Evolutionary conservation across 2,113 vertebrate genomes (phyloP), one percentile per base, ranked within the genome.

Genomic region (Actinemys pallida): DNA sequence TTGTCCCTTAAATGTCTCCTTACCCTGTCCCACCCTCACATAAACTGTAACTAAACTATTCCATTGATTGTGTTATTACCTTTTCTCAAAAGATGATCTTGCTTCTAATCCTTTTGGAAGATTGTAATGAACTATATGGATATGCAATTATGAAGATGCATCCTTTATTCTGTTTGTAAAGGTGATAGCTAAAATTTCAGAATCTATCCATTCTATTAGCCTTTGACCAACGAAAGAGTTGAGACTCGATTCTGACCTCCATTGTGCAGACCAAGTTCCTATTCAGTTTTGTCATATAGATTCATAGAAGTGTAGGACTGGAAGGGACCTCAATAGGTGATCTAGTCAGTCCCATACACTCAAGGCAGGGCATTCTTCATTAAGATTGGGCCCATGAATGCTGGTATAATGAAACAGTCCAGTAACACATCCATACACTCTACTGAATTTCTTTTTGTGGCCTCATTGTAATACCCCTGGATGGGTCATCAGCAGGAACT

Each of bases 391-490:
- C 5, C 47, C 50, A 42, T 12, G 49, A 53, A 39, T 24, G 65
- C n/a, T 11, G 76, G 11, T 6, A 84, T 6, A 59, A 49, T 10
- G 84, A 5, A 79, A 52, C 24, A 45, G 72, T 25, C 72, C 22
- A 76, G 39, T 24, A 76, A 11, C 39, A 45, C 24, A 76, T 45
- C 39, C 6, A 0, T 2, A 8, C 7, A 11, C 1, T 27, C 31
- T 5, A 2, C 5, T 11, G 17, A 49, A 54, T n/a, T 85, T 57
- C 56, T 54, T 62, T 88, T 69, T 29, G 10, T n/a, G 79, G 45
- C 42, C 65, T 62, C 56, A n/a, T 2, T 9, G 6, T 19, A 47
- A 87, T 11, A 8, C 4, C 17, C 10, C 39, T 45, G 3, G 35
- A 20, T 39, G 69, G 69, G 8, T 20, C 39, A 42, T 22, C n/a